Evolutionary conservation across 1,140 invertebrate species (phyloP), one percentile per base, ranked within the genome.

Genomic region (Ridgeia piscesae): DNA sequence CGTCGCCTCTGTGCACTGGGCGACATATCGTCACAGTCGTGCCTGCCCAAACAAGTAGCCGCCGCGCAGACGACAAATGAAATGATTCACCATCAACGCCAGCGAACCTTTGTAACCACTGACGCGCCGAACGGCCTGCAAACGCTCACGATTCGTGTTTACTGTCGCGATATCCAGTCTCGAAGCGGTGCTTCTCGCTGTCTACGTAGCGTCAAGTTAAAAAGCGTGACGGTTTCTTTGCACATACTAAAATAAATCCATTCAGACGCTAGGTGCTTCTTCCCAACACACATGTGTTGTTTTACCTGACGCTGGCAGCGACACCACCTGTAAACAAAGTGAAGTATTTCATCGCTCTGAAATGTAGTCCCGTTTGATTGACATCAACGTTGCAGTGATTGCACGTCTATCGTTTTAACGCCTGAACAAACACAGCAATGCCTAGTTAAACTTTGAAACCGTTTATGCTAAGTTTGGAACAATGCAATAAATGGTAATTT

Each of bases 271-370:
- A 21, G 58, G 17, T 21, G 58, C 58, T 77, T 14, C 58, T 77
- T 77, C 27, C 58, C 58, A 31, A 9, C 27, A 77, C 58, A 77
- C 58, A 77, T 77, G 58, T 77, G 58, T 77, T 77, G 58, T 77
- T 77, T 77, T 77, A 77, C 58, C 58, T 77, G 58, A 77, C 58
- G 17, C 58, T 77, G 17, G 58, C 58, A 77, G 58, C 58, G 58
- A 77, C 58, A 77, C 58, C 58, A 77, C 58, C 58, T 77, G 58
- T 77, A 77, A 77, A 77, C 58, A 77, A 77, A 77, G 58, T 77
- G 58, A 77, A 77, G 58, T 77, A 77, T 77, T 77, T 77, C 58
- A 77, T 77, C 58, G 58, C 58, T 77, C 58, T 9, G 58, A 77
- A 77, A 77, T 77, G 58, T 77, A 77, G 58, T 77, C 58, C 58